Percentiles rank a stretch among this genome's conserved stretches.
Evolutionary conservation across 2,888 invertebrate species (phyloP).

Genomic region (Andricus curvator): DNA sequence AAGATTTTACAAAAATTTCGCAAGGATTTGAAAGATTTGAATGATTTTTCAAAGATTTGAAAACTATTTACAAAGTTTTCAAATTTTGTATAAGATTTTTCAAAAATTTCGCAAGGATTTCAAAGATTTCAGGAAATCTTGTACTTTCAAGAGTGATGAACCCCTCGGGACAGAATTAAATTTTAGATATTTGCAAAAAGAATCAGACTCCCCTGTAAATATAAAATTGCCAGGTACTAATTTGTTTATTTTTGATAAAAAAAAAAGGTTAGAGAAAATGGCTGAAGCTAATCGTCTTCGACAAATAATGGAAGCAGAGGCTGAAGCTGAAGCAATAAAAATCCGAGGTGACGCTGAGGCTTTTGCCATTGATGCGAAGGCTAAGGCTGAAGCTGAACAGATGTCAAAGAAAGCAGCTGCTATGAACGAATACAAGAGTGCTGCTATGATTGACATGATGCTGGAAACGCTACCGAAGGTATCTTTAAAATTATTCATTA

Average conservation of each 20-base stretch:
- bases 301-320: conserved; percentile 96
- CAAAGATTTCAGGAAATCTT: too few relatives aligned
- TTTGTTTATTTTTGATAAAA: conserved; percentile 20
- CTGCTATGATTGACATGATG: conserved; percentile 98
- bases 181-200: too few relatives aligned
- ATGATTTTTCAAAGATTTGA: too few relatives aligned
- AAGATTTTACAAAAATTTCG: too few relatives aligned
- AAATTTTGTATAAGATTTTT: too few relatives aligned
- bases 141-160: too few relatives aligned
- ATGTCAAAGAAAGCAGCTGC: conserved; percentile 99
- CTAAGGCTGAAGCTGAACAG: conserved; percentile 97
- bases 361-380: conserved; percentile 95
- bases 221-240: neutral
- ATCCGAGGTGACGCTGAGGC: conserved; percentile 95
- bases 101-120: too few relatives aligned
- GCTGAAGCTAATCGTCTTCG: conserved; percentile 95
- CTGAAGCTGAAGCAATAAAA: conserved; percentile 93
- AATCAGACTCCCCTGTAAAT: too few relatives aligned
- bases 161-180: too few relatives aligned
- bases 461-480: conserved; percentile 97
- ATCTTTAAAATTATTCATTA: conserved; percentile 45
- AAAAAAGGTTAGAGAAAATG: conserved; percentile 89
- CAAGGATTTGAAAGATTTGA: too few relatives aligned
- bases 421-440: conserved; percentile 96
- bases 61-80: too few relatives aligned